Base-by-base conservation (phyloP, 1,140 invertebrate genomes). In the Bombus superbus region DNA sequence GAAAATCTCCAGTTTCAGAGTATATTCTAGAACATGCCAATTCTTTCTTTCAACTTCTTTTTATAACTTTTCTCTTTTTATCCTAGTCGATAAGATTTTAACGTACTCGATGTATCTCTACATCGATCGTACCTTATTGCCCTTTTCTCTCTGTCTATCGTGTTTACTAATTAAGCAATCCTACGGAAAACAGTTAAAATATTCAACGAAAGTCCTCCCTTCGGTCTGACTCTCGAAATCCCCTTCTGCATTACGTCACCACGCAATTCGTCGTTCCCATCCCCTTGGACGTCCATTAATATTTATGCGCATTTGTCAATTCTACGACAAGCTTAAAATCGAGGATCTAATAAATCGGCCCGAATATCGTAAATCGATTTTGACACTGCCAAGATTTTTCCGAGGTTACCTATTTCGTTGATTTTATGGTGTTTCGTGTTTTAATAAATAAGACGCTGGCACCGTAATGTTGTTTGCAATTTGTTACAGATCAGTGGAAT, bases 121-220 rank as follows among this genome's bases (percentile, higher is more conserved):
- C 59, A 84, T 84, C 66, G 76, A 79, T 62, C 75, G 32, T 40
- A 3, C 22, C 4, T 44, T 28, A 18, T 13, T 40, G 9, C 10
- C 13, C 25, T 42, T 11, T 13, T 8, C 69, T 5, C n/a, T 6
- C 28, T 9, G 3, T 57, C 9, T 40, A 32, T 25, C 38, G 8
- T 64, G 85, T 53, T 88, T 79, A 81, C 32, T 85, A 72, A 80
- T 85, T 85, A 80, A 80, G 28, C 53, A 42, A 38, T 44, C 68
- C 38, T 66, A 44, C 28, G 32, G 18, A 42, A 40, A 35, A 62
- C 83, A 72, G 40, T 59, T 85, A 80, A 85, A 85, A 85, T 79
- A 85, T 85, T 79, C 83, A 85, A 80, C 38, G 68, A 72, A 85
- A 72, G 71, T 64, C 62, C 42, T 40, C 74, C 62, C 40, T 35